Percentiles rank a stretch among this genome's conserved stretches.
Evolutionary conservation across 1,140 invertebrate genomes (phyloP).

Genomic region (Cyclargus thomasi): DNA sequence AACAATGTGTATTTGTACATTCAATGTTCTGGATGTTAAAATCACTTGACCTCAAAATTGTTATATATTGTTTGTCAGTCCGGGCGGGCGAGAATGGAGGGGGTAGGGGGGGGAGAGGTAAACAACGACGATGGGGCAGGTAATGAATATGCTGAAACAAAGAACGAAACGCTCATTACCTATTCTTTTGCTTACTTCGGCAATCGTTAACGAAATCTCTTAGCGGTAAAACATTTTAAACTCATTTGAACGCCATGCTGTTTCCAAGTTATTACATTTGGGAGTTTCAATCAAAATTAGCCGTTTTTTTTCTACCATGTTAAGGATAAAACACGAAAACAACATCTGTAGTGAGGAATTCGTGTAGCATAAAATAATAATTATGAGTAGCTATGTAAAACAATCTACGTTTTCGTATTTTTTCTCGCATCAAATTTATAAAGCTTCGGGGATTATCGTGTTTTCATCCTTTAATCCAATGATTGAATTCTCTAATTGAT

Average conservation of each 20-base stretch:
- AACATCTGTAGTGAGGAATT: neutral
- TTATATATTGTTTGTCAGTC: constrained; percentile 61
- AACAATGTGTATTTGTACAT: neutral
- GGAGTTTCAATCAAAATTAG: neutral
- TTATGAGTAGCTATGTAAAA: neutral
- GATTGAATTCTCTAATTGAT: constrained; percentile 3
- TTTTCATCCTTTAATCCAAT: constrained; percentile 3
- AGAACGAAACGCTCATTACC: constrained; percentile 62
- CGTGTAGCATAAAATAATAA: neutral
- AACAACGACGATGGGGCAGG: constrained; percentile 54
- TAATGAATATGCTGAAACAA: constrained; percentile 69
- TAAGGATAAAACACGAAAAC: too few relatives aligned
- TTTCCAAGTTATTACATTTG: neutral
- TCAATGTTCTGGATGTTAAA: constrained; percentile 38
- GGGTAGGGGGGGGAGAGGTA: constrained; percentile 54
- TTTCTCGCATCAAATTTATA: constrained; percentile 1
- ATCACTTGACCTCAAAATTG: constrained; percentile 63
- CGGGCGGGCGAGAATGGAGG: constrained; percentile 43
- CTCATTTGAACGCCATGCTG: constrained; percentile 3
- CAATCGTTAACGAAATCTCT: constrained; percentile 51
- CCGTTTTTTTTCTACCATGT: neutral
- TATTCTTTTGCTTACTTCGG: constrained; percentile 60
- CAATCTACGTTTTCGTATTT: neutral
- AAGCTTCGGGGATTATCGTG: neutral
- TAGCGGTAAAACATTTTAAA: constrained; percentile 14